Evolutionary conservation across 2,113 vertebrate species (phyloP), one percentile per base, ranked within the genome.

Genomic region (Cyprinodon variegatus): DNA sequence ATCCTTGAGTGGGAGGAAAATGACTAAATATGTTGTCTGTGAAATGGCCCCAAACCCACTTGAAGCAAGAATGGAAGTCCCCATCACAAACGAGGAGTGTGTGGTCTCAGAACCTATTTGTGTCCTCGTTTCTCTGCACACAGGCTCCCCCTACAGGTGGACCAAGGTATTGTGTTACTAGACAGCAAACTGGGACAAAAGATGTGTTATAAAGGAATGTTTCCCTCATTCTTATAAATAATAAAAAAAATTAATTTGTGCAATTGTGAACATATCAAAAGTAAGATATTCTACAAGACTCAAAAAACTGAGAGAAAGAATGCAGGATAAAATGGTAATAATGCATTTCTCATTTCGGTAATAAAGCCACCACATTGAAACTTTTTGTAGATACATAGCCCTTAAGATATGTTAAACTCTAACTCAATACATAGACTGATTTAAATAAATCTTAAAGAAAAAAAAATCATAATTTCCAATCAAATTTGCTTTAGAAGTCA

Each of bases 121-220:
- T 80, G 82, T 84, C 67, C 76, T 81, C 66, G 57, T 83, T 92
- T 78, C 74, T 68, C 62, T 86, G 90, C 84, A 67, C 89, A 89
- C 83, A 91, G 77, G 89, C 91, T 84, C 94, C 94, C 88, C 91
- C 94, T 81, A 69, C 88, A 94, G 94, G 94, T 43, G 40, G 61
- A 83, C 39, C 59, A 3, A 64, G 78, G 91, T 81, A 92, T 76
- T 91, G 86, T 76, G 63, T 50, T 57, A 84, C 66, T 65, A 79
- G 61, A 61, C 68, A 78, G 78, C 53, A 70, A 39, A 43, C 14
- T 40, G 61, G 73, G 82, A 79, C 83, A 89, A 83, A 86, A 81
- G 70, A 85, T 46, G 15, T 4, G 20, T 66, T 22, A 22, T 37
- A 36, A n/a, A 20, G 22, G 1, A 14, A 45, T 64, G 29, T 53